A percentile compares a stretch with the other conserved stretches of the same genome.
These are phyloP conservation scores for Cataglyphis cursor DNA, from an alignment of 2,888 invertebrate species.

Conservation along the genomic window DNA sequence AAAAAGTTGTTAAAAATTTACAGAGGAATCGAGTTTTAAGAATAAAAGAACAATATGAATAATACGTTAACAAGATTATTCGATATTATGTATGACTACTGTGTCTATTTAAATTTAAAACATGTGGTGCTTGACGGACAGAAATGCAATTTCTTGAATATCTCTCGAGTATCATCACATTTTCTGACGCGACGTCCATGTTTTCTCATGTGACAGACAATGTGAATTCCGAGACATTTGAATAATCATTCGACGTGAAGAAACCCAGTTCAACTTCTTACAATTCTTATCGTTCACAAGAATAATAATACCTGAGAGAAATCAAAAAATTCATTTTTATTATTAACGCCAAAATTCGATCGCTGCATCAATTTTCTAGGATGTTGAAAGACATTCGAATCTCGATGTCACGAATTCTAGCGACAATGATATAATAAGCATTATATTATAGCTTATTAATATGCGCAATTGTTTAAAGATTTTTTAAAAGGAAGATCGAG, in stretches of 20 bases:
- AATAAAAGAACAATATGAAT: neutral
- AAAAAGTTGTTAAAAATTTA: neutral
- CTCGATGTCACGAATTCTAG: neutral
- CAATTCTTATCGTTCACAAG: neutral
- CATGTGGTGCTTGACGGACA: neutral
- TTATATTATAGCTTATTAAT: neutral
- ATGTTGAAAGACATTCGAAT: neutral
- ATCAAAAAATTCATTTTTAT: neutral
- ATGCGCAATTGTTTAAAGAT: neutral
- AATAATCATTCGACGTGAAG: neutral
- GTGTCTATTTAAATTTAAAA: neutral
- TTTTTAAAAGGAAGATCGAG: neutral
- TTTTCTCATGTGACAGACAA: neutral
- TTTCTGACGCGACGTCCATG: neutral
- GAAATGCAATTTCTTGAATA: constrained; percentile 14
- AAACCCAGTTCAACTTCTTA: neutral
- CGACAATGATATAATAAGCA: neutral
- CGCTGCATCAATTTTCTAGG: constrained; percentile 10
- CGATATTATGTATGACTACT: neutral
- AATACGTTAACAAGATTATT: neutral
- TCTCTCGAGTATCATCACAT: neutral
- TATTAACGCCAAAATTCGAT: neutral
- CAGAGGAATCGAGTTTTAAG: neutral
- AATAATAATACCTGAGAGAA: neutral
- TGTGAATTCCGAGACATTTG: neutral